Evolutionary conservation across 2,888 invertebrate genomes (phyloP).

Genomic region (Julus scandinavius): DNA sequence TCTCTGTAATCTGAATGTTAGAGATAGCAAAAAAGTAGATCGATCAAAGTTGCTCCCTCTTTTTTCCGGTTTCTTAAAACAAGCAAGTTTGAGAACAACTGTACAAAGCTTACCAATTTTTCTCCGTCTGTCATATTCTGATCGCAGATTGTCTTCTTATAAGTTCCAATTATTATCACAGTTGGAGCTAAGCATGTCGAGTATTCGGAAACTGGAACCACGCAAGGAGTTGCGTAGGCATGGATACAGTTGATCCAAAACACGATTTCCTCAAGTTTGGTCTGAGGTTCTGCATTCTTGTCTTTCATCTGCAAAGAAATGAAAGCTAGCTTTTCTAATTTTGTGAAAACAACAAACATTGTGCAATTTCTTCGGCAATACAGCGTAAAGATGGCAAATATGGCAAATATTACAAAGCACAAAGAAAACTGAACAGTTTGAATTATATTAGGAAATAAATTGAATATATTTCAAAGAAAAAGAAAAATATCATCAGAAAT

Average conservation of each 20-base stretch:
- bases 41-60: too few relatives aligned
- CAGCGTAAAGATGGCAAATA: too few relatives aligned
- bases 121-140: background rate
- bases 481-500: background rate
- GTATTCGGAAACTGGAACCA: slow-evolving; percentile 47
- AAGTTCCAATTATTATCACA: slow-evolving; percentile 54
- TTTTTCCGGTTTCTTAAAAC: background rate
- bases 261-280: slow-evolving; percentile 54
- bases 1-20: slow-evolving; percentile 55
- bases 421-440: slow-evolving; percentile 20
- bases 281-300: slow-evolving; percentile 19
- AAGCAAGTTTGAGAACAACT: background rate
- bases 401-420: too few relatives aligned
- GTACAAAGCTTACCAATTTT: background rate
- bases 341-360: background rate
- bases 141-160: slow-evolving; percentile 39
- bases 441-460: too few relatives aligned
- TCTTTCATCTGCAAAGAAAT: background rate
- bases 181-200: slow-evolving; percentile 17
- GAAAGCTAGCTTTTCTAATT: background rate
- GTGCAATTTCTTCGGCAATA: too few relatives aligned
- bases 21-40: slow-evolving; percentile 23
- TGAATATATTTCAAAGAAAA: too few relatives aligned
- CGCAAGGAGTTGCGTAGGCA: slow-evolving; percentile 54
- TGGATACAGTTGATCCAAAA: slow-evolving; percentile 57